phyloP scores from a whole-genome alignment of 2,113 vertebrate species.

The Cryptoleucopteryx plumbea region DNA sequence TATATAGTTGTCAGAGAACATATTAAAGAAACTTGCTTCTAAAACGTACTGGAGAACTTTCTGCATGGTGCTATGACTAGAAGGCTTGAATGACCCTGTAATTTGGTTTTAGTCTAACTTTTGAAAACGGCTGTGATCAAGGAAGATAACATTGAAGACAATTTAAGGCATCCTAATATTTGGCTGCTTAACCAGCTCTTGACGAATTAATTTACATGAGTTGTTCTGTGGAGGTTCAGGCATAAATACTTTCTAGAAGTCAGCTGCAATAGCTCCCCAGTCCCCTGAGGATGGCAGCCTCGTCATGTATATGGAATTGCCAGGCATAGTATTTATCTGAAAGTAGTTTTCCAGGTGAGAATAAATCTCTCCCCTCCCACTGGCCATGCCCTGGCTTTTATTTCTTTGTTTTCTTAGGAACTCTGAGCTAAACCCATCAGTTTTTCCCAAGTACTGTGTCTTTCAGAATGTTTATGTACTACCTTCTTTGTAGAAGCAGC shows the following conservation, averaged over 20 bases:
- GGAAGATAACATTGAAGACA: neutral
- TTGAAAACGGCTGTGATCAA: neutral
- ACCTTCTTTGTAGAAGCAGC: neutral
- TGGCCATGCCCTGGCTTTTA: neutral
- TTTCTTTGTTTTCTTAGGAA: neutral
- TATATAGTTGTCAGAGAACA: neutral
- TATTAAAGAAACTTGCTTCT: neutral
- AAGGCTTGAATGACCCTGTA: neutral
- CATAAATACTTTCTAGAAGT: neutral
- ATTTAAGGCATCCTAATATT: neutral
- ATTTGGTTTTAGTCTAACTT: neutral
- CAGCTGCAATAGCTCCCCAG: neutral
- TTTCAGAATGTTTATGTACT: neutral
- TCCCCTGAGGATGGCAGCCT: slow-evolving; percentile 59
- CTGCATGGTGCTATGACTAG: too few relatives aligned
- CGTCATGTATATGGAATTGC: neutral
- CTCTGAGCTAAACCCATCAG: neutral
- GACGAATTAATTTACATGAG: neutral
- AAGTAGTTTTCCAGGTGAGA: neutral
- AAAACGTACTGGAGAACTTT: neutral
- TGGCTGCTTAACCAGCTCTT: neutral
- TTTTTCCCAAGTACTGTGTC: neutral
- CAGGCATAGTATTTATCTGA: neutral
- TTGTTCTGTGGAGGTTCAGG: neutral
- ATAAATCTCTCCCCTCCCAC: neutral